A percentile compares a stretch with the other conserved stretches of the same genome.
phyloP scores from a whole-genome alignment of 2,797 vertebrate genomes.

The Pangasius djambal region DNA sequence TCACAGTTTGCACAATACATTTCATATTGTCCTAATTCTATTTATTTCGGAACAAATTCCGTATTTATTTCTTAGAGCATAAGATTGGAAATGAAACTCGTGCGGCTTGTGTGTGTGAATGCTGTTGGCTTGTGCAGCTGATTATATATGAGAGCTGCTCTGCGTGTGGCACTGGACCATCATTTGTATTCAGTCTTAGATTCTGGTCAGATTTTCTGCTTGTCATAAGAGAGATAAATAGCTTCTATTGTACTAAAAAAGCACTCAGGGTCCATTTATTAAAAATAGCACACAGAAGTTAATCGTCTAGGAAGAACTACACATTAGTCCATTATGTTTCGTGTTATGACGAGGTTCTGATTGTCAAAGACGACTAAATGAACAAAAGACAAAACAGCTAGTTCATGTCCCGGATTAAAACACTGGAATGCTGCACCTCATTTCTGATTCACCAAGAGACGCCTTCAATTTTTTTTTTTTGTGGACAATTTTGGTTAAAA shows the following conservation, averaged over 20 bases:
- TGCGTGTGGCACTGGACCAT: slow-evolving; percentile 68
- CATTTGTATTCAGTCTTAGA: slow-evolving; percentile 76
- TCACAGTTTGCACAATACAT: not conserved
- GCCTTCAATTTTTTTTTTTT: not conserved
- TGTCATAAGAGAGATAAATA: slow-evolving; percentile 76
- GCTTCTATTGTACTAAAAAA: slow-evolving; percentile 64
- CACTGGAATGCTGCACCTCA: not conserved
- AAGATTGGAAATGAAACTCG: not conserved
- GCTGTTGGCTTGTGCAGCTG: not conserved
- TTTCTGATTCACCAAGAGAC: not conserved
- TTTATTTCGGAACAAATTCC: not conserved
- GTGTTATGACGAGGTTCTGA: slow-evolving; percentile 27
- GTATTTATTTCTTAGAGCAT: not conserved
- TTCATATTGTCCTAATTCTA: not conserved
- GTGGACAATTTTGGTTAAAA: not conserved
- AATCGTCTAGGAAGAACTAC: slow-evolving; percentile 64
- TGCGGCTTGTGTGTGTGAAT: not conserved
- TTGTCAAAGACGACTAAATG: not conserved
- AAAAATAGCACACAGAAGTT: slow-evolving; percentile 63
- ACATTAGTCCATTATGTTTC: slow-evolving; percentile 36
- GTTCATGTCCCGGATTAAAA: not conserved
- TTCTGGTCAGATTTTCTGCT: slow-evolving; percentile 80
- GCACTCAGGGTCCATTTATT: slow-evolving; percentile 64
- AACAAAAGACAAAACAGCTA: not conserved
- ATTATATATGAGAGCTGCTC: slow-evolving; percentile 34